Evolutionary conservation across 2,113 vertebrate species (phyloP), one percentile per base, ranked within the genome.

Genomic region (Neodontobutis hainanensis): DNA sequence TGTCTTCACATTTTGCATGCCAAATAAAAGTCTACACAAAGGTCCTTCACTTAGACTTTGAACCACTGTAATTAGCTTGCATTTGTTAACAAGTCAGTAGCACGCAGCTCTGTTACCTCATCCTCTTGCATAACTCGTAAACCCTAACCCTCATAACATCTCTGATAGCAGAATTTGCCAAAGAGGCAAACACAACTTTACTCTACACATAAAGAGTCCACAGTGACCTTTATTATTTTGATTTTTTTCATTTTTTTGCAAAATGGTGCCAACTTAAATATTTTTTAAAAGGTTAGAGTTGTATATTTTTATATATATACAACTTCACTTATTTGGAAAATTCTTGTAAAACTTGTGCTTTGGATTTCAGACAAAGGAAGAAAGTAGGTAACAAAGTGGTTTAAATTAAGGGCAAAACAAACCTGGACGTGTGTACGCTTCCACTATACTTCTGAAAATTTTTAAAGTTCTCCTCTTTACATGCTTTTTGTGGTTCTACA

Each of bases 31-130:
- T 9, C 35, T 46, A 72, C 47, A 75, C 77, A 77, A 70, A 78
- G 73, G 70, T 83, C 58, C 79, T 5, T 19, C 8, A 52, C 75
- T 82, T 38, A 59, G 70, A 88, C 79, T 84, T 84, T 77, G 67
- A 72, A 27, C 64, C 9, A 6, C 2, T 0, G 27, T 63, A 73
- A 76, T 82, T 43, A 70, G 47, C 8, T 65, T n/a, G 10, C 16
- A 8, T 40, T 16, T 47, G 57, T 61, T 70, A 59, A 75, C 44
- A 32, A 19, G 44, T n/a, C 14, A 36, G 49, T 45, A 57, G 50
- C 44, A 15, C 27, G 6, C 51, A 47, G 42, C 32, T 15, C 36
- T 48, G 53, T 42, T 72, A 62, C 63, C 46, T 70, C 36, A 38
- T 45, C n/a, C 61, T 68, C 4, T 88, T 87, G 49, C 42, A 44